A percentile compares a stretch with the other conserved stretches of the same genome.
Conservation (phyloP, 2,888 invertebrate species). For the Spatulosminthurus flaviceps region DNA sequence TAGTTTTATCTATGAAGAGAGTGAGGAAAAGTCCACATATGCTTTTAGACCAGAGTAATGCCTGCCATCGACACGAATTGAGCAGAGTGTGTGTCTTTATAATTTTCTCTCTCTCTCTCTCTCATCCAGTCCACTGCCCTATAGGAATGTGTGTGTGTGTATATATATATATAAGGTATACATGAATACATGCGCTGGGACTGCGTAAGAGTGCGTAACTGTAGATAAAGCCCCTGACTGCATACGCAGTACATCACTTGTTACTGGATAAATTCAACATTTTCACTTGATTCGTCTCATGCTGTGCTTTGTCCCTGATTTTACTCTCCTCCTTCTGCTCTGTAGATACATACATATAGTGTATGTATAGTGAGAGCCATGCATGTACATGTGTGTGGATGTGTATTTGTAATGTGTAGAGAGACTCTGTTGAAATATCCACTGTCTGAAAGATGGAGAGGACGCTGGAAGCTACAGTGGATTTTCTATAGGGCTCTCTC, state of each 20-base stretch:
- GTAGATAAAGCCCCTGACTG: background rate
- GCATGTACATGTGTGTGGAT: conserved; percentile 7
- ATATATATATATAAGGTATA: too few relatives aligned
- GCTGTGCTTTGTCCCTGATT: conserved; percentile 34
- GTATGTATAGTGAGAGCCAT: too few relatives aligned
- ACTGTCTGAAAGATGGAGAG: too few relatives aligned
- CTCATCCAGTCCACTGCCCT: too few relatives aligned
- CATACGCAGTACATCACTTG: background rate
- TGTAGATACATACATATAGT: background rate
- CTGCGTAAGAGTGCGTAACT: background rate
- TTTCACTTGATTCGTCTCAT: conserved; percentile 44
- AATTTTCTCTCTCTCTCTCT: too few relatives aligned
- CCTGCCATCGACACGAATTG: too few relatives aligned
- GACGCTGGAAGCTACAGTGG: too few relatives aligned
- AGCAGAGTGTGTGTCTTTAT: too few relatives aligned
- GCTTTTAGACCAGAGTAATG: background rate
- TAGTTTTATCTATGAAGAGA: too few relatives aligned
- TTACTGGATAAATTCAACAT: conserved; percentile 42
- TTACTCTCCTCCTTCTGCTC: background rate
- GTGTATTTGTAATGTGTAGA: background rate
- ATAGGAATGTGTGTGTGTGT: too few relatives aligned
- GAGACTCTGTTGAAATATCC: too few relatives aligned
- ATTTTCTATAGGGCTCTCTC: too few relatives aligned
- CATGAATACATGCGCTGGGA: background rate
- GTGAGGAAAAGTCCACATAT: background rate